Evolutionary conservation across 2,113 vertebrate genomes (phyloP).

Genomic region (Oceanites oceanicus): DNA sequence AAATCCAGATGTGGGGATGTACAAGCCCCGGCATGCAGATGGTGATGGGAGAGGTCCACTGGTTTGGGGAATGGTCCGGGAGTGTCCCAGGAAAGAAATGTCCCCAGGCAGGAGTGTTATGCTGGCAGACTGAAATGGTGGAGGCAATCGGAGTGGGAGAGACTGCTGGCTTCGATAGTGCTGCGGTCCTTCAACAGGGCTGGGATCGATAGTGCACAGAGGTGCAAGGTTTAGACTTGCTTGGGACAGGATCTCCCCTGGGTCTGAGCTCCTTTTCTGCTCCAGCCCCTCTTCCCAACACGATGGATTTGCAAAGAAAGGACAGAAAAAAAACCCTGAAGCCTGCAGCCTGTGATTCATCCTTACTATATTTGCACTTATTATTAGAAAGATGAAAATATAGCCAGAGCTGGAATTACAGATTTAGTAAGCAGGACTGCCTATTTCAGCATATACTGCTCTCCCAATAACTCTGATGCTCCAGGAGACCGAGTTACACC

Average conservation of each 20-base stretch:
- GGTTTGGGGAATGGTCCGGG: not conserved
- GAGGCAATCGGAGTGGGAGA: not conserved
- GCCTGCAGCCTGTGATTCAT: conserved; percentile 58
- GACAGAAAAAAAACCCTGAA: not conserved
- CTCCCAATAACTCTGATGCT: not conserved
- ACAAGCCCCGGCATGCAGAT: not conserved
- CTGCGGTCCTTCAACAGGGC: too few relatives aligned
- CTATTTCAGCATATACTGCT: conserved; percentile 29
- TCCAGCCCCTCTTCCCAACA: not conserved
- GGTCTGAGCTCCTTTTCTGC: not conserved
- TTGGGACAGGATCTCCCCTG: not conserved
- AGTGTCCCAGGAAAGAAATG: not conserved
- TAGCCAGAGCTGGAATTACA: conserved; percentile 43
- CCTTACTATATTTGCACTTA: conserved; percentile 59
- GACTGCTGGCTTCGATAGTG: not conserved
- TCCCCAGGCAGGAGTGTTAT: not conserved
- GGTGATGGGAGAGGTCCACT: not conserved
- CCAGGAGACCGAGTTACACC: not conserved
- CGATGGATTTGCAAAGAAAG: conserved; percentile 11
- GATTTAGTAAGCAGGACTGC: conserved; percentile 57
- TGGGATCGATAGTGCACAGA: fast-evolving
- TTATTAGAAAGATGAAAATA: conserved; percentile 68
- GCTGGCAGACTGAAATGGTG: not conserved
- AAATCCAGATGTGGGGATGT: not conserved
- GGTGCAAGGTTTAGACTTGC: not conserved